A percentile compares a stretch with the other conserved stretches of the same genome.
Conservation (phyloP, 2,113 vertebrate genomes). For the Egretta garzetta region DNA sequence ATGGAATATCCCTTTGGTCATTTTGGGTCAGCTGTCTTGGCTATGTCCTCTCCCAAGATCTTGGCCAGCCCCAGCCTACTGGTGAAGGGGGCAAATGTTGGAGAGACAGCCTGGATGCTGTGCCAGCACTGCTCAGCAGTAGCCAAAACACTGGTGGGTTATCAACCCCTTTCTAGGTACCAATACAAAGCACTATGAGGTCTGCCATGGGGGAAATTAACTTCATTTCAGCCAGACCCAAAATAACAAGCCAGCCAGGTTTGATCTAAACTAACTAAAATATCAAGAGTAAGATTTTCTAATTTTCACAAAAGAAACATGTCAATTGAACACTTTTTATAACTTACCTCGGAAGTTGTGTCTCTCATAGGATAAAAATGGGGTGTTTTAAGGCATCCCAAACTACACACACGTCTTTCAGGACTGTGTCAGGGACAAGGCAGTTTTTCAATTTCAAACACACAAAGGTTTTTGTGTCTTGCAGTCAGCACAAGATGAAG, state of each 20-base stretch:
- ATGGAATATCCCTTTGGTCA: too few species aligned
- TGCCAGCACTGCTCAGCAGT: not conserved
- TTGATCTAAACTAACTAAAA: not conserved
- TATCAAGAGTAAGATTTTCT: not conserved
- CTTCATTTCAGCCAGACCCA: too few species aligned
- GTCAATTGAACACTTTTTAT: not conserved
- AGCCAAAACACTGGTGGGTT: not conserved
- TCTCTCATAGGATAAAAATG: not conserved
- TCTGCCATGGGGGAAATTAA: too few species aligned
- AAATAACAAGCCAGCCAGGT: not conserved
- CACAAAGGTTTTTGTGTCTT: not conserved
- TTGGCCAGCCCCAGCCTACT: not conserved
- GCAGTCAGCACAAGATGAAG: not conserved
- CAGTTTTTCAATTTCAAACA: not conserved
- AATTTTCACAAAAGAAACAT: not conserved
- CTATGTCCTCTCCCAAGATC: too few species aligned
- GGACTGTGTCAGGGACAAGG: not conserved
- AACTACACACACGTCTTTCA: not conserved
- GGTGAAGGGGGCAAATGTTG: too few species aligned
- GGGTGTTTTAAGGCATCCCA: not conserved
- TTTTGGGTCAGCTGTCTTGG: not conserved
- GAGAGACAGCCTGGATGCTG: too few species aligned
- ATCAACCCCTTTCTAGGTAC: not conserved
- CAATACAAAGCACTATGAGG: not conserved
- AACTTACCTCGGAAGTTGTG: not conserved